Conservation (phyloP, 2,888 invertebrate genomes). For the Cantharis nigra region DNA sequence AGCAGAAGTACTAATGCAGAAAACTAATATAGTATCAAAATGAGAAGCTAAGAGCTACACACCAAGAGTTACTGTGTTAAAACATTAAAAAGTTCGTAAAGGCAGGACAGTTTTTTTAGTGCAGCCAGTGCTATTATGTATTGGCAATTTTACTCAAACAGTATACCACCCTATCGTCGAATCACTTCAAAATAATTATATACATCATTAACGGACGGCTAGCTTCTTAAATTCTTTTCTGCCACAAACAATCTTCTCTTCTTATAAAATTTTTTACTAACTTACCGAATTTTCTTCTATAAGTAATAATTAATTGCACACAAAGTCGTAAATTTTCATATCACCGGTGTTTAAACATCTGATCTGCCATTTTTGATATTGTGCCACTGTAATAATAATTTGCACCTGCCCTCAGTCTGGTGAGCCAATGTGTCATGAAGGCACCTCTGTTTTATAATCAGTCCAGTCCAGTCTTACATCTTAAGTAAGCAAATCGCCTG, state of each 20-base stretch:
- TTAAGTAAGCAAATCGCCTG: conserved; percentile 54
- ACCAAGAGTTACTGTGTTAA: conserved; percentile 46
- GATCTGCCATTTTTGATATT: conserved; percentile 22
- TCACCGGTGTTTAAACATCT: conserved; percentile 7
- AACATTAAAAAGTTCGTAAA: conserved; percentile 39
- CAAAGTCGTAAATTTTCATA: conserved; percentile 8
- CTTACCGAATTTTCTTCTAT: neutral
- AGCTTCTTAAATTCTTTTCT: conserved; percentile 42
- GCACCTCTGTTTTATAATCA: conserved; percentile 54
- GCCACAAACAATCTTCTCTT: conserved; percentile 6
- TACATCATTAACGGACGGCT: conserved; percentile 49
- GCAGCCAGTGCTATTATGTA: conserved; percentile 38
- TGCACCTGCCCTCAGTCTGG: conserved; percentile 55
- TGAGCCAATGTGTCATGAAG: conserved; percentile 51
- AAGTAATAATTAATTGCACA: neutral
- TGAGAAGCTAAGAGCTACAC: conserved; percentile 54
- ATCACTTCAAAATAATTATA: conserved; percentile 36
- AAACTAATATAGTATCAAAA: conserved; percentile 54
- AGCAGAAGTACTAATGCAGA: conserved; percentile 43
- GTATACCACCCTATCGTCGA: conserved; percentile 43
- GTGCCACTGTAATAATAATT: conserved; percentile 32
- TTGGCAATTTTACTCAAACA: conserved; percentile 44
- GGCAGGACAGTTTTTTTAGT: conserved; percentile 52
- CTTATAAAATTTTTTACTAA: neutral
- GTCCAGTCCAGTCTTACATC: conserved; percentile 57